These are phyloP conservation scores for Labrus mixtus DNA, from an alignment of 2,113 vertebrate genomes.

Conservation along the genomic window DNA sequence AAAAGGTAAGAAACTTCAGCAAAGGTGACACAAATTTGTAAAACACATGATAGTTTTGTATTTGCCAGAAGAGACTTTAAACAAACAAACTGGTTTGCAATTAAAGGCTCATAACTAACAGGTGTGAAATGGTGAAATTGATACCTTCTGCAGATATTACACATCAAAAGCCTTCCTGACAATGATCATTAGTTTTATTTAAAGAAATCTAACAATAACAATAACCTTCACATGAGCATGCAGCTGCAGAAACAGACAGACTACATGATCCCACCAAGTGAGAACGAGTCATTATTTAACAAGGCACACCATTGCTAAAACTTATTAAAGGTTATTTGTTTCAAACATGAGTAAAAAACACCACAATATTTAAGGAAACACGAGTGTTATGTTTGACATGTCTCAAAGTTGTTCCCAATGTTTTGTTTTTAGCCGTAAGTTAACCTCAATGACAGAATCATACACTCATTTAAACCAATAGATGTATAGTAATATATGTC, in stretches of 20 bases:
- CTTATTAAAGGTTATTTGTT: background rate
- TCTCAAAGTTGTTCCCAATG: conserved; percentile 13
- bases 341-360: background rate
- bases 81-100: no score
- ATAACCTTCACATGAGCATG: no score
- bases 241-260: no score
- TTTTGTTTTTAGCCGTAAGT: conserved; percentile 59
- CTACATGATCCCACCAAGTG: background rate
- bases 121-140: background rate
- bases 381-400: background rate
- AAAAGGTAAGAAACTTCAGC: no score
- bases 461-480: no score
- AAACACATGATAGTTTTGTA: background rate
- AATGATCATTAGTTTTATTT: background rate
- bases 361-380: background rate
- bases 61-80: no score
- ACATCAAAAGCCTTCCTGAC: no score
- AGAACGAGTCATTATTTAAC: background rate
- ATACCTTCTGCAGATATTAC: background rate
- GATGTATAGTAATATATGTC: background rate
- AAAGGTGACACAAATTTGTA: background rate
- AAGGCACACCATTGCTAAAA: background rate
- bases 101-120: no score
- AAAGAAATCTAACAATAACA: no score
- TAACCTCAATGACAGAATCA: background rate